Evolutionary conservation across 2,797 vertebrate genomes (phyloP).

Genomic region (Molossus alvarezi): DNA sequence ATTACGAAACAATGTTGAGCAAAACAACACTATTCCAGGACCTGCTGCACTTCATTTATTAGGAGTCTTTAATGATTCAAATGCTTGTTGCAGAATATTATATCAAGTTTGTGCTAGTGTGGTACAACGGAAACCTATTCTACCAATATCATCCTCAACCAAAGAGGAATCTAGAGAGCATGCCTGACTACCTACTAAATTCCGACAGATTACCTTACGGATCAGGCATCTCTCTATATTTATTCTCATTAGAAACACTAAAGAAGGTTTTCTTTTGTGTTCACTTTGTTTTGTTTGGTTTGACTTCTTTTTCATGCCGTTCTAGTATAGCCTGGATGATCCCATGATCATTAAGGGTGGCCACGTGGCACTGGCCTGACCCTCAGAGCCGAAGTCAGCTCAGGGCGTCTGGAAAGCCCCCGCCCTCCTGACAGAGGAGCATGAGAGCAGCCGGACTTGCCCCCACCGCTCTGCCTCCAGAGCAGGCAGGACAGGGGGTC

Average conservation of each 20-base stretch:
- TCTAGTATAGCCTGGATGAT: neutral
- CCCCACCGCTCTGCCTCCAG: neutral
- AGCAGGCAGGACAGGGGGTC: neutral
- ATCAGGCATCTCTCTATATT: conserved; percentile 51
- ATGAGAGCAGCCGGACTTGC: neutral
- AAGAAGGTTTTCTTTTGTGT: neutral
- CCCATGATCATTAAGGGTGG: neutral
- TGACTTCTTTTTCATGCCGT: neutral
- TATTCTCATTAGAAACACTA: conserved; percentile 56
- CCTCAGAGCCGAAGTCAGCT: neutral
- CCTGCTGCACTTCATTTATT: neutral
- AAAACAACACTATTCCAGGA: neutral
- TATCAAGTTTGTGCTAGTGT: neutral
- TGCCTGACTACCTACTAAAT: conserved; percentile 61
- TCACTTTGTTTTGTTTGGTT: neutral
- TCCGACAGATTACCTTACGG: conserved; percentile 64
- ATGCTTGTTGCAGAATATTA: neutral
- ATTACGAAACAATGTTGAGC: neutral
- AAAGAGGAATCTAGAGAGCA: conserved; percentile 50
- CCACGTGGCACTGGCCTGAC: neutral
- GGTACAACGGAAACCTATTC: neutral
- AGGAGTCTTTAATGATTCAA: neutral
- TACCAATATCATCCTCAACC: conserved; percentile 10
- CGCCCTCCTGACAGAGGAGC: conserved; percentile 39
- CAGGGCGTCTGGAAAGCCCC: neutral